Conservation (phyloP, 92 coral and sea anemone species). For the Porites lobata region DNA sequence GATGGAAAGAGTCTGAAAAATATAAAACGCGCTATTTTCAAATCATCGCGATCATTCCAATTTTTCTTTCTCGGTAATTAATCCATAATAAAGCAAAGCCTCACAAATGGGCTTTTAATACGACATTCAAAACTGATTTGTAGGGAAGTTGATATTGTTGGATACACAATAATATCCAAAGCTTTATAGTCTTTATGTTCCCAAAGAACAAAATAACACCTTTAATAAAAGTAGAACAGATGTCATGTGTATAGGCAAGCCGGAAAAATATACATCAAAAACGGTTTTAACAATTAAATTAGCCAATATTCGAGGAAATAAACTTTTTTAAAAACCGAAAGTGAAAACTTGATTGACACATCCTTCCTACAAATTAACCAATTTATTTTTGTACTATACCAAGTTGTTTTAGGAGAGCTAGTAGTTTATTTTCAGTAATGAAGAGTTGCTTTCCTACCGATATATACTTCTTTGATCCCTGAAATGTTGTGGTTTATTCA, state of each 20-base stretch:
- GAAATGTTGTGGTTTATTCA: slow-evolving; percentile 5
- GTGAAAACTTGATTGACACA: slow-evolving; percentile 12
- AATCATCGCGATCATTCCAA: no score
- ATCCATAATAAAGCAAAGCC: not conserved
- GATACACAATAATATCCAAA: slow-evolving; percentile 37
- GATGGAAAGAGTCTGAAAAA: not conserved
- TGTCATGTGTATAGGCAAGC: slow-evolving; percentile 18
- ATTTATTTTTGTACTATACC: not conserved
- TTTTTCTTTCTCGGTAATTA: not conserved
- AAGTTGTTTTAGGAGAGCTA: not conserved
- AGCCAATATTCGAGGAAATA: slow-evolving; percentile 34
- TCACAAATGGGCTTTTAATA: not conserved
- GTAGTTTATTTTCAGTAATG: not conserved
- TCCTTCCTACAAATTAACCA: slow-evolving; percentile 35
- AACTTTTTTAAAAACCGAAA: slow-evolving; percentile 28
- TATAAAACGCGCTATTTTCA: not conserved
- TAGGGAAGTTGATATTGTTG: slow-evolving; percentile 48
- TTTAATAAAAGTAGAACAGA: slow-evolving; percentile 39
- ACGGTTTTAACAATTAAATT: slow-evolving; percentile 38
- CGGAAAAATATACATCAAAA: slow-evolving; percentile 30
- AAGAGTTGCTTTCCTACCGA: slow-evolving; percentile 9
- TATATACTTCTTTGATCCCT: not conserved
- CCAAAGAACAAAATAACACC: slow-evolving; percentile 35
- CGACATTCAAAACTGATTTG: slow-evolving; percentile 21
- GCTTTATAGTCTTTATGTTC: slow-evolving; percentile 31